Percentiles rank a stretch among this genome's conserved stretches.
Conservation (phyloP, 1,140 invertebrate species). For the Bombus ignitus region DNA sequence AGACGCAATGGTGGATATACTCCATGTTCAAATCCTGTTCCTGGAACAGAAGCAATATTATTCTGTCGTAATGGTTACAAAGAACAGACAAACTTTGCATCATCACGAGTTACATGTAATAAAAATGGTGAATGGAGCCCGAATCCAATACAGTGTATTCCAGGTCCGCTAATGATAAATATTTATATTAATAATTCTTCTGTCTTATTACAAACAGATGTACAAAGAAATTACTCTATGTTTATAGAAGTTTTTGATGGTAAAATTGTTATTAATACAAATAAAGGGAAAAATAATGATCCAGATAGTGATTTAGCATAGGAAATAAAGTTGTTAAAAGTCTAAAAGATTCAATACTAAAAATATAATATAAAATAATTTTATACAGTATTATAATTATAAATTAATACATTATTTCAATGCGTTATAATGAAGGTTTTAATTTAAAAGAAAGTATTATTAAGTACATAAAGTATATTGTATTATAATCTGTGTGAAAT, state of each 20-base stretch:
- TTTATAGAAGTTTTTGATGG: slow-evolving; percentile 50
- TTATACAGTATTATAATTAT: neutral
- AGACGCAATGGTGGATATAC: slow-evolving; percentile 52
- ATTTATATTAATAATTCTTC: slow-evolving; percentile 68
- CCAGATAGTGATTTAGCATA: slow-evolving; percentile 19
- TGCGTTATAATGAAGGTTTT: neutral
- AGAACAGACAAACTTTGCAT: slow-evolving; percentile 48
- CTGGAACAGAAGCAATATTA: slow-evolving; percentile 69
- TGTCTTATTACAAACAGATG: slow-evolving; percentile 1
- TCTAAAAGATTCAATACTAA: neutral
- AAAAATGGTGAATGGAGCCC: slow-evolving; percentile 75
- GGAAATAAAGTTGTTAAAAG: neutral
- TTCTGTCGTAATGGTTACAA: slow-evolving; percentile 72
- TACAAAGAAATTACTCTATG: slow-evolving; percentile 19
- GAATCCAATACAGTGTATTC: slow-evolving; percentile 75
- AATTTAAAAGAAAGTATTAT: neutral
- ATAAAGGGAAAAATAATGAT: neutral
- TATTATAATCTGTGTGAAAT: slow-evolving; percentile 1
- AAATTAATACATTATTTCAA: too few relatives aligned
- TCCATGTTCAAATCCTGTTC: slow-evolving; percentile 66
- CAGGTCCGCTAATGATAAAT: slow-evolving; percentile 77
- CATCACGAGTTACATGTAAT: slow-evolving; percentile 71
- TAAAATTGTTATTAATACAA: slow-evolving; percentile 56
- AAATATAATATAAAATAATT: neutral
- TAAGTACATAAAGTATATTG: neutral